These are phyloP conservation scores for Oxycera nigricornis DNA, from an alignment of 2,888 invertebrate species.

Conservation along the genomic window DNA sequence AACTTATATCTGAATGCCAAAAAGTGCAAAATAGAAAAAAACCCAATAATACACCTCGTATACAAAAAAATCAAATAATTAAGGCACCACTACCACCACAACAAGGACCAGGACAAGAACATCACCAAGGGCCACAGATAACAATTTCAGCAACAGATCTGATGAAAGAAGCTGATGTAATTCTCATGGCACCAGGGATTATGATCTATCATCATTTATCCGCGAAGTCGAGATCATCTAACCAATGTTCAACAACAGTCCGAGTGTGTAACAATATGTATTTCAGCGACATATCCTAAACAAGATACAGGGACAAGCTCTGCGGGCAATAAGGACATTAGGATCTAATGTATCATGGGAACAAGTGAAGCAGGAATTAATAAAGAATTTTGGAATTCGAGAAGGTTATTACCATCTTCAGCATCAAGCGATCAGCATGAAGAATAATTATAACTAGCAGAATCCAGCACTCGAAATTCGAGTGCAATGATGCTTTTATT, in stretches of 20 bases:
- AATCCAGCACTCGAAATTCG: too few species aligned
- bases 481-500: too few species aligned
- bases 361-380: constrained; percentile 42
- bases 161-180: constrained; percentile 1
- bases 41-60: background rate
- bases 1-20: background rate
- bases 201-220: constrained; percentile 12
- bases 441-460: too few species aligned
- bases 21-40: background rate
- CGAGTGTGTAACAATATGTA: background rate
- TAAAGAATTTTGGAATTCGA: constrained; percentile 28
- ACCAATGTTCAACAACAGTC: constrained; percentile 3
- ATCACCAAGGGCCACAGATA: background rate
- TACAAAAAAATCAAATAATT: background rate
- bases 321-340: constrained; percentile 42
- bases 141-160: background rate
- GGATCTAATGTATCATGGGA: constrained; percentile 45
- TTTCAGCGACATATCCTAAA: constrained; percentile 5
- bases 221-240: constrained; percentile 1
- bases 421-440: constrained; percentile 32
- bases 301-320: constrained; percentile 40
- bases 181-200: background rate
- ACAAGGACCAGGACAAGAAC: background rate
- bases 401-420: constrained; percentile 7
- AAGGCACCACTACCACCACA: background rate